Conservation (phyloP, 2,888 invertebrate genomes). For the Drosophila lutescens region DNA sequence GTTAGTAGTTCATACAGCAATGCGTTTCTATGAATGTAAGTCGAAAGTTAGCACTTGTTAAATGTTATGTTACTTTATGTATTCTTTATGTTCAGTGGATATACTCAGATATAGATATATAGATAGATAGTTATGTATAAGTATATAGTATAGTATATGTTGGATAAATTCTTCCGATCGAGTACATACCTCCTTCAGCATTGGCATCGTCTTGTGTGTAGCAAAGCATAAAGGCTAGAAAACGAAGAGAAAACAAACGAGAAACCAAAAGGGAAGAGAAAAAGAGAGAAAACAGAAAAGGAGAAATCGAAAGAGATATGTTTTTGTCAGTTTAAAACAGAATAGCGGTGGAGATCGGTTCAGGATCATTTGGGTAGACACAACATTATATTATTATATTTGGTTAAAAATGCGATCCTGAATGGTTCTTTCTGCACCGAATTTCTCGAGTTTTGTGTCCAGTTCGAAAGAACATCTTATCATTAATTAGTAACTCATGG, state of each 20-base stretch:
- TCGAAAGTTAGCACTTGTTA: conserved; percentile 33
- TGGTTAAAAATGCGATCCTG: conserved; percentile 2
- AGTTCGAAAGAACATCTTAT: neutral
- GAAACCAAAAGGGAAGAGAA: conserved; percentile 37
- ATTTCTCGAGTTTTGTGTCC: neutral
- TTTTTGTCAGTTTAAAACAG: conserved; percentile 92
- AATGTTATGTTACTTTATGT: conserved; percentile 36
- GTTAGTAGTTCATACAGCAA: conserved; percentile 29
- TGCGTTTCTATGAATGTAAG: conserved; percentile 24
- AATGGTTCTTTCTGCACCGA: conserved; percentile 15
- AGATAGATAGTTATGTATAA: conserved; percentile 39
- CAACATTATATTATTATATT: conserved; percentile 14
- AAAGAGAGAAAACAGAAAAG: conserved; percentile 46
- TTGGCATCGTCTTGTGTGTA: conserved; percentile 96
- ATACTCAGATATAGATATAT: conserved; percentile 31
- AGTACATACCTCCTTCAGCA: conserved; percentile 94
- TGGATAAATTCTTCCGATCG: conserved; percentile 57
- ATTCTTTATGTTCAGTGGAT: conserved; percentile 21
- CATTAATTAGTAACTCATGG: neutral
- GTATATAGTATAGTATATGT: conserved; percentile 17
- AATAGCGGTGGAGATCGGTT: conserved; percentile 45
- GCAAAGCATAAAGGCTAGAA: conserved; percentile 96
- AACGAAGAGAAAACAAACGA: conserved; percentile 73
- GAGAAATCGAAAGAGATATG: conserved; percentile 77
- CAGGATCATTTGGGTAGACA: conserved; percentile 29